Evolutionary conservation across 2,113 vertebrate genomes (phyloP), one percentile per base, ranked within the genome.

Genomic region (Puffinus mauretanicus): DNA sequence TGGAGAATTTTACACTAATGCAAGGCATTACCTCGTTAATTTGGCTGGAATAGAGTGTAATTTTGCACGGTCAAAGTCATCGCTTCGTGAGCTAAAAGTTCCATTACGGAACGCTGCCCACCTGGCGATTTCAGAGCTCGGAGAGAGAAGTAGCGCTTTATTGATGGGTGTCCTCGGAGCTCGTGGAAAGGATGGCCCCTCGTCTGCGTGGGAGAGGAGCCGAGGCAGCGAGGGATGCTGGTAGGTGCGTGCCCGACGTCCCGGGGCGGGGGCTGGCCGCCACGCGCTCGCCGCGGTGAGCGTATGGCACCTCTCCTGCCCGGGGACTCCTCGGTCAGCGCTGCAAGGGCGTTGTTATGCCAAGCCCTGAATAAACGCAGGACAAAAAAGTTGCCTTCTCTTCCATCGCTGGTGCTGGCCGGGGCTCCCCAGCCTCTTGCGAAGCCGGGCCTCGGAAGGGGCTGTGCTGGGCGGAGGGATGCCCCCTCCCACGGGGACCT

Each of bases 1-100:
- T 96, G 97, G 97, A 89, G 97, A 96, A 98, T 98, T 98, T 98
- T 98, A 97, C 98, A 98, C 97, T 97, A 98, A 97, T 96, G 97
- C 97, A 93, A 97, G 94, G 97, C 97, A 97, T 98, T 98, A 97
- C 97, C 97, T 97, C 94, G 97, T 97, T 98, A 97, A 98, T 98
- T 98, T 98, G 98, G 96, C 97, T 97, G 93, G 97, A 98, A 97
- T 96, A 93, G 97, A 96, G 90, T 94, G 96, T 97, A 88, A 98
- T 98, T 98, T 97, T 96, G 95, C 97, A 97, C 10, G 93, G 98
- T 97, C 97, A 97, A 83, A 95, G 91, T 91, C 94, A 83, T 69
- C 82, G 96, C 96, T 94, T 80, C 97, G 93, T 88, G 94, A 98
- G 97, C 94, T 94, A 71, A 95, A 93, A 72, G 97, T 96, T 95